Percentiles rank a stretch among this genome's conserved stretches.
Conservation (phyloP, 1,140 invertebrate genomes). For the Drosophila grimshawi region DNA sequence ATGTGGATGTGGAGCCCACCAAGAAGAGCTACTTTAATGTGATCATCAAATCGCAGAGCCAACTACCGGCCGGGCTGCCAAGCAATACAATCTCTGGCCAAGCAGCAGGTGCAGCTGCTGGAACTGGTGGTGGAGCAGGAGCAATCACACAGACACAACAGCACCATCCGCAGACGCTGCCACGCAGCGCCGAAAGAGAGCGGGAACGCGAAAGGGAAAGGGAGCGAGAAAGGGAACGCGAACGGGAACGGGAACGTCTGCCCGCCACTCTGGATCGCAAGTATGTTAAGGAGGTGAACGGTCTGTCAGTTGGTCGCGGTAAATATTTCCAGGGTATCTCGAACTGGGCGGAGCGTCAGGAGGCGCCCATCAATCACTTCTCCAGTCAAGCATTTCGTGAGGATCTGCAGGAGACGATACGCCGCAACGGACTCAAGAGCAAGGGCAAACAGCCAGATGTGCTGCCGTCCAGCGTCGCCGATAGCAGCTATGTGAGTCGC, state of each 20-base stretch:
- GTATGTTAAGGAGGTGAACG: conserved; percentile 27
- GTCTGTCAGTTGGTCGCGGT: conserved; percentile 40
- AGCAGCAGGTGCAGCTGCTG: conserved; percentile 25
- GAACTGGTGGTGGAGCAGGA: conserved; percentile 9
- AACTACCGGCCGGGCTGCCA: conserved; percentile 46
- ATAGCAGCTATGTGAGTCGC: conserved; percentile 76
- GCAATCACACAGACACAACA: conserved; percentile 22
- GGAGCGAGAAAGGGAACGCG: not conserved
- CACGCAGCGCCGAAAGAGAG: conserved; percentile 49
- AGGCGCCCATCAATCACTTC: conserved; percentile 73
- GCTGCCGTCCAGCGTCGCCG: conserved; percentile 6
- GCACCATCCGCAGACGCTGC: conserved; percentile 38
- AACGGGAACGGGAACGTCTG: conserved; percentile 21
- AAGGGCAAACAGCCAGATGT: conserved; percentile 26
- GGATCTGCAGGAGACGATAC: conserved; percentile 81
- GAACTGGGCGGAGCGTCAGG: conserved; percentile 90
- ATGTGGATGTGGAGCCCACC: conserved; percentile 86
- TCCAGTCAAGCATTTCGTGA: conserved; percentile 81
- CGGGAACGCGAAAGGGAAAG: conserved; percentile 32
- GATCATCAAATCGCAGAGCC: conserved; percentile 89
- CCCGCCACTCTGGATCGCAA: conserved; percentile 56
- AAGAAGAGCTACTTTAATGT: conserved; percentile 91
- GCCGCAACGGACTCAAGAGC: conserved; percentile 72
- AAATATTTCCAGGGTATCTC: conserved; percentile 90
- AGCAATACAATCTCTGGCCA: not conserved